A percentile compares a stretch with the other conserved stretches of the same genome.
phyloP scores from a whole-genome alignment of 2,113 vertebrate genomes.

The Merops nubicus region DNA sequence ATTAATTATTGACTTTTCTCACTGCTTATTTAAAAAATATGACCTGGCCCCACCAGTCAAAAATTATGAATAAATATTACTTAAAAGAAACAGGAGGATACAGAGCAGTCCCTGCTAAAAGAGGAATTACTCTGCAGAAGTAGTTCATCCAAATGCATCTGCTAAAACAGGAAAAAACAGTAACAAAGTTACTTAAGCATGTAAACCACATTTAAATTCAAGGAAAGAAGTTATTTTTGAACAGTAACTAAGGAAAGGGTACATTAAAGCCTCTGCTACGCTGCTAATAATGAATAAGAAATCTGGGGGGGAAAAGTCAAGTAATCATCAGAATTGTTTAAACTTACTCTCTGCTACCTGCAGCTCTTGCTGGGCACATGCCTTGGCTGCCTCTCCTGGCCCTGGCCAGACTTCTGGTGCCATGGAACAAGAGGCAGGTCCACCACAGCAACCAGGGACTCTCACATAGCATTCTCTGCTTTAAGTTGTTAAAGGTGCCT shows the following conservation, averaged over 20 bases:
- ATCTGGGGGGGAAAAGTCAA: neutral
- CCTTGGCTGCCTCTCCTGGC: neutral
- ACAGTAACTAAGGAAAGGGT: neutral
- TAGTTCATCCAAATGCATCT: neutral
- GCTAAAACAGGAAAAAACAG: neutral
- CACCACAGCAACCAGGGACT: neutral
- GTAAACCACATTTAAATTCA: neutral
- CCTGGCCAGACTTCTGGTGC: neutral
- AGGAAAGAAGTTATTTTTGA: neutral
- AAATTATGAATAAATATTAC: neutral
- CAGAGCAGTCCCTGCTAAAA: neutral
- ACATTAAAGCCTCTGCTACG: neutral
- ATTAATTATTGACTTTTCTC: neutral
- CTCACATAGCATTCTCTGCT: neutral
- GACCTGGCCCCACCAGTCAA: neutral
- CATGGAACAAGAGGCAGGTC: neutral
- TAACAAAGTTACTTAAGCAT: neutral
- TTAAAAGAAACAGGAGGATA: neutral
- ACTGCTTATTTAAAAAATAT: neutral
- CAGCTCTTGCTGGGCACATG: rapidly evolving
- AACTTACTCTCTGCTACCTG: neutral
- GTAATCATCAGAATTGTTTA: neutral
- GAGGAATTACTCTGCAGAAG: neutral
- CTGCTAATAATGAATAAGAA: neutral
- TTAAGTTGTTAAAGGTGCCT: neutral